Evolutionary conservation across 2,113 vertebrate species (phyloP), one percentile per base, ranked within the genome.

Genomic region (Ramphastos sulfuratus): DNA sequence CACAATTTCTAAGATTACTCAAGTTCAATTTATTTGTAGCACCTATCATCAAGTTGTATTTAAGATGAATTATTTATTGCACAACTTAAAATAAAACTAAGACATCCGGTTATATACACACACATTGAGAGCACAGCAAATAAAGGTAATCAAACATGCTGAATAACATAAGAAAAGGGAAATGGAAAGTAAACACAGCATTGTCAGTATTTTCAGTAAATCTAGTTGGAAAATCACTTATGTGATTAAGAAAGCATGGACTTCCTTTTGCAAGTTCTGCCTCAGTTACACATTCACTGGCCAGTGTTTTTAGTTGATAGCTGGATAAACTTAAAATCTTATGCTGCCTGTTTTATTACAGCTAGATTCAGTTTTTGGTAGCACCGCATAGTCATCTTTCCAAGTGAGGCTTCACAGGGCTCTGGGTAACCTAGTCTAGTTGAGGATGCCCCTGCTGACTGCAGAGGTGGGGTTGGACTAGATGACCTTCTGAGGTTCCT

Each of bases 21-120:
- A 21, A 90, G 56, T 90, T 87, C 90, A 86, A 94, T 93, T 95
- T 91, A 92, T 86, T 82, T 91, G 64, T 44, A 89, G 46, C 33
- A 33, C 55, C 65, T 92, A 84, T 72, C 92, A 90, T 83, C 90
- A 88, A 94, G 55, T 74, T 75, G 44, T 48, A 80, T 78, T 95
- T 93, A 74, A 78, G 42, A 58, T 82, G 39, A 92, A 95, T 80
- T 87, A 88, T 90, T 96, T 96, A 96, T 95, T 91, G 85, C 24
- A 78, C 55, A 73, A 80, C 37, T 89, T 76, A 55, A 88, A 94
- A 93, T 81, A 95, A 94, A 80, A 85, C 91, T 78, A 67, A 93
- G 78, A 75, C 52, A 89, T 82, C 33, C 61, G 87, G 59, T 56
- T 88, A 93, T 67, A 79, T 90, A 87, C 15, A 75, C 35, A 77